A percentile compares a stretch with the other conserved stretches of the same genome.
Conservation (phyloP, 2,797 vertebrate genomes). For the Sebastes steindachneri region DNA sequence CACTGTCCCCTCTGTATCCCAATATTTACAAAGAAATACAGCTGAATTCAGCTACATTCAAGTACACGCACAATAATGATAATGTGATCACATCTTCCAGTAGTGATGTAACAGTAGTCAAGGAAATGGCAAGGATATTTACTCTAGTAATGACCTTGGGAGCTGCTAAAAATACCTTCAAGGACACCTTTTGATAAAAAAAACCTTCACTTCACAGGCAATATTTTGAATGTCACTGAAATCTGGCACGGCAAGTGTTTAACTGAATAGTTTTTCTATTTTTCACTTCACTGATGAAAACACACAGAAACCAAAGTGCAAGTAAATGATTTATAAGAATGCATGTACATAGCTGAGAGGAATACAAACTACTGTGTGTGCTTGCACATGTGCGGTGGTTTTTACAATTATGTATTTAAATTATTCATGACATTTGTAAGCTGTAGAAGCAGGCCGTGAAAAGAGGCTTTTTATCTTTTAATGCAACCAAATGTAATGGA, state of each 20-base stretch:
- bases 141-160: not conserved
- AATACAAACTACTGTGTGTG: constrained; percentile 17
- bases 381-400: not conserved
- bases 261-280: not conserved
- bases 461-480: constrained; percentile 26
- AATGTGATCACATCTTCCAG: not conserved
- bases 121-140: not conserved
- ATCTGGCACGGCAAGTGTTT: not conserved
- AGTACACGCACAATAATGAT: not conserved
- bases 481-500: constrained; percentile 35
- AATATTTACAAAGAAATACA: not conserved
- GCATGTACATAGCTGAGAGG: constrained; percentile 8
- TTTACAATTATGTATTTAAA: constrained; percentile 45
- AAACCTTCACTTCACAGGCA: not conserved
- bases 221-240: not conserved
- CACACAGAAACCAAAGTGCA: not conserved
- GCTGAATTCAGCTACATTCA: not conserved
- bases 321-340: constrained; percentile 20
- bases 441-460: constrained; percentile 9
- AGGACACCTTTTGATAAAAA: not conserved
- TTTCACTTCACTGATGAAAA: not conserved
- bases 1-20: not conserved
- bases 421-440: constrained; percentile 42
- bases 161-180: not conserved
- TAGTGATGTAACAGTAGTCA: not conserved